phyloP scores from a whole-genome alignment of 2,888 invertebrate species.

The Melinaea menophilus region DNA sequence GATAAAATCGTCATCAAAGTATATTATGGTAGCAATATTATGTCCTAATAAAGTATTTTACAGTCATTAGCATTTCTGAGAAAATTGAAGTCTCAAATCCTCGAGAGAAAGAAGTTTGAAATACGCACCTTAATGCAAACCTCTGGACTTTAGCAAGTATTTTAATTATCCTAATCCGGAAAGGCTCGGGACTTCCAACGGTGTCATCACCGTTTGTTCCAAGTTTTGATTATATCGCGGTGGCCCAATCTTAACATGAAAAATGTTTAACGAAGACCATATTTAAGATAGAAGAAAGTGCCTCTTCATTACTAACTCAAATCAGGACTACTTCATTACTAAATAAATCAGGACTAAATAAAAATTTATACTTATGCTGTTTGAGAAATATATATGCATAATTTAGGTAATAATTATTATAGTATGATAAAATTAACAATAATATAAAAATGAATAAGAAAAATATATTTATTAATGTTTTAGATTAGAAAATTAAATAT shows the following conservation, averaged over 20 bases:
- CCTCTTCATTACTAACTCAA: too few relatives aligned
- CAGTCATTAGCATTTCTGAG: neutral
- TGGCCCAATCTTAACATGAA: neutral
- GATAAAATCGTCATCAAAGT: neutral
- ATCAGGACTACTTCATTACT: too few relatives aligned
- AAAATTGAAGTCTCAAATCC: conserved; percentile 12
- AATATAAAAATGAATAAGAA: too few relatives aligned
- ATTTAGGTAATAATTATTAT: too few relatives aligned
- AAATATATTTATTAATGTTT: too few relatives aligned
- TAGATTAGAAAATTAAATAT: too few relatives aligned
- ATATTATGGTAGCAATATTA: neutral
- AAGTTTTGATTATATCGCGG: conserved; percentile 2
- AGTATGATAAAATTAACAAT: too few relatives aligned
- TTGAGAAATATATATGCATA: too few relatives aligned
- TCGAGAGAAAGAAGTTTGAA: conserved; percentile 15
- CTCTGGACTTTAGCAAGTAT: conserved; percentile 44
- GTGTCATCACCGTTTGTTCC: neutral
- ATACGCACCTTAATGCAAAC: conserved; percentile 18
- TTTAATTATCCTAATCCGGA: conserved; percentile 59
- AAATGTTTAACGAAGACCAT: neutral
- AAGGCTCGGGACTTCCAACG: conserved; percentile 43
- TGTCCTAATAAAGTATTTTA: neutral
- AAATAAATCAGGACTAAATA: too few relatives aligned
- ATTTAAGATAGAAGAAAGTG: neutral
- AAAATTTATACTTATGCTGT: too few relatives aligned